Percentiles rank a stretch among this genome's conserved stretches.
Conservation (phyloP, 37 sponge, comb jelly and placozoan genomes). For the Spongia lamella region DNA sequence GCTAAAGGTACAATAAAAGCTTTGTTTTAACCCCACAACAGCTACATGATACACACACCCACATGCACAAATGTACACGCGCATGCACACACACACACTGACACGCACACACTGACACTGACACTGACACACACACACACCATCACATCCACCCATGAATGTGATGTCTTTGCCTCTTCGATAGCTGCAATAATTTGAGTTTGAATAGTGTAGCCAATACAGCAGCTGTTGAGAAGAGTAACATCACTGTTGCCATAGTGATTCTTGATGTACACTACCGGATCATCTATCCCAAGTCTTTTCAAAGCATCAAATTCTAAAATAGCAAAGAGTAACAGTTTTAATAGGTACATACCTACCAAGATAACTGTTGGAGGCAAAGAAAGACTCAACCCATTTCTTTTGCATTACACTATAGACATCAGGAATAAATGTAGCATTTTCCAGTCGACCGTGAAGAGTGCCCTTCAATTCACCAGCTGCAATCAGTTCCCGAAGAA, state of each 20-base stretch:
- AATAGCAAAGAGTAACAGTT: not conserved
- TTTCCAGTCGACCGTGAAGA: conserved; percentile 71
- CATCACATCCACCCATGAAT: conserved; percentile 68
- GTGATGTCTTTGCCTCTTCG: conserved; percentile 50
- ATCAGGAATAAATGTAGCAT: conserved; percentile 78
- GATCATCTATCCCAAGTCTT: conserved; percentile 72
- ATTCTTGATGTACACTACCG: conserved; percentile 36
- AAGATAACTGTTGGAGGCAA: conserved; percentile 83
- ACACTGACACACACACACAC: conserved; percentile 55
- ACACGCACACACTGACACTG: conserved; percentile 7
- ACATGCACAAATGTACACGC: conserved; percentile 12
- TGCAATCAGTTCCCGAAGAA: conserved; percentile 64
- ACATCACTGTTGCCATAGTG: conserved; percentile 42
- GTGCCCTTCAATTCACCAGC: conserved; percentile 62
- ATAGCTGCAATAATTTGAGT: conserved; percentile 60
- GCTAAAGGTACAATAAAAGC: conserved; percentile 6
- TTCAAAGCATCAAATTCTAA: conserved; percentile 80
- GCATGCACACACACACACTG: conserved; percentile 14
- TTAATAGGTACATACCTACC: conserved; percentile 34
- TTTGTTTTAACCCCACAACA: not conserved
- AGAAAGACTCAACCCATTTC: conserved; percentile 88
- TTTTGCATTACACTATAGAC: conserved; percentile 80
- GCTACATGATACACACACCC: not conserved
- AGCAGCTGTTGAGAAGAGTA: conserved; percentile 38
- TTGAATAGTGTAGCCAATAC: conserved; percentile 30